Conservation (phyloP, 2,113 vertebrate genomes). For the Orthonyx spaldingii region DNA sequence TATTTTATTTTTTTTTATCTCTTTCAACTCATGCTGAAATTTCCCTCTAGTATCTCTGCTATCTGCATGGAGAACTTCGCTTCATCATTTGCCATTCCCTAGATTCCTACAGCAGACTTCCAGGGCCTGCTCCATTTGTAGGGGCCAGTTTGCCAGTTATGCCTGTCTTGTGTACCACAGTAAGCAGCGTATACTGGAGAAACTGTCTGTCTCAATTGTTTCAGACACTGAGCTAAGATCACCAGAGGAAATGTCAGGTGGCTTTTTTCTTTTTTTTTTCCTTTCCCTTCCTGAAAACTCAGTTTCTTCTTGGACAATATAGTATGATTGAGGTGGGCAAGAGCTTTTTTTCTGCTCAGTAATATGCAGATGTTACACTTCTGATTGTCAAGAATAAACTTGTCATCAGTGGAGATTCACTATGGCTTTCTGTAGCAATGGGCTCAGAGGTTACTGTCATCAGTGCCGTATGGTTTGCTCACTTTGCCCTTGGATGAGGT, state of each 20-base stretch:
- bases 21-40: background rate
- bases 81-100: background rate
- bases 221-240: background rate
- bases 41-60: background rate
- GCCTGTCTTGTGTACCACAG: fast-evolving
- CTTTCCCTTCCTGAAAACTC: background rate
- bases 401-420: background rate
- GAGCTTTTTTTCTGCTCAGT: background rate
- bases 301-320: background rate
- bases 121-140: background rate
- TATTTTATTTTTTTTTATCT: background rate
- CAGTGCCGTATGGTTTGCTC: background rate
- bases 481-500: background rate
- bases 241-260: background rate
- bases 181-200: background rate
- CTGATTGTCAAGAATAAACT: background rate
- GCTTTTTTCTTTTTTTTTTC: background rate
- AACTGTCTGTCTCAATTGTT: background rate
- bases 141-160: background rate
- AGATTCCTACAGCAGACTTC: background rate
- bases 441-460: background rate
- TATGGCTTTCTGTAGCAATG: background rate
- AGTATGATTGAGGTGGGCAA: background rate
- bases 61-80: background rate
- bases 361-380: background rate